phyloP scores from a whole-genome alignment of 1,140 invertebrate species.

The Kradibia gibbosae region DNA sequence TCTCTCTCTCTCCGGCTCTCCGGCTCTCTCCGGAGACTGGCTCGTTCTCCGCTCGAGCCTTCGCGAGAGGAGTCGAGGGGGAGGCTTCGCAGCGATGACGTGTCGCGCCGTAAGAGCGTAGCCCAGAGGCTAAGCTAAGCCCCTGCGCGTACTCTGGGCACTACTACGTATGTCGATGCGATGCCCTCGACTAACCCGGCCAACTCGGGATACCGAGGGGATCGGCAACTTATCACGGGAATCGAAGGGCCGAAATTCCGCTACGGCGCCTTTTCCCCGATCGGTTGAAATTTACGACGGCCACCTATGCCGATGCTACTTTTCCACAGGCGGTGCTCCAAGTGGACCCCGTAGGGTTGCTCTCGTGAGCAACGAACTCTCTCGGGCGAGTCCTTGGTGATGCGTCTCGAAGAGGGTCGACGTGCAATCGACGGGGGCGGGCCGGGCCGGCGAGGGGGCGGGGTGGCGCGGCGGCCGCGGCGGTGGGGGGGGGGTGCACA shows the following conservation, averaged over 20 bases:
- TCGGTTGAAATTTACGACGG: not conserved
- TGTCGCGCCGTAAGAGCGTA: slow-evolving; percentile 7
- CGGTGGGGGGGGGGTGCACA: no score
- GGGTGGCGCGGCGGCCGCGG: no score
- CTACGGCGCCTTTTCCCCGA: not conserved
- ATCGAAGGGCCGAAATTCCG: no score
- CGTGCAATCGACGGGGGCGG: no score
- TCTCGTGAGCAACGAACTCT: not conserved
- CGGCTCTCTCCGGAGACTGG: not conserved
- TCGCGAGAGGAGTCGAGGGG: not conserved
- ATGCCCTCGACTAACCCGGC: no score
- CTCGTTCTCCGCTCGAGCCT: not conserved
- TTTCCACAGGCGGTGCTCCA: not conserved
- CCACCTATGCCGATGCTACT: not conserved
- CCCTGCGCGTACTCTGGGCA: not conserved
- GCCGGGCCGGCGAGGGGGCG: no score
- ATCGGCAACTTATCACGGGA: no score
- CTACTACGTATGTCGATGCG: no score
- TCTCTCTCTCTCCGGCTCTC: not conserved
- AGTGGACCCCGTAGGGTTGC: not conserved
- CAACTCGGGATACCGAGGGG: no score
- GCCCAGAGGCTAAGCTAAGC: slow-evolving; percentile 15
- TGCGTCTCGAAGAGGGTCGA: not conserved
- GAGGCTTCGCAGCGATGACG: slow-evolving; percentile 1
- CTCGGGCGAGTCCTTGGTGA: not conserved